Evolutionary conservation across 2,113 vertebrate species (phyloP).

Genomic region (Colaptes auratus): DNA sequence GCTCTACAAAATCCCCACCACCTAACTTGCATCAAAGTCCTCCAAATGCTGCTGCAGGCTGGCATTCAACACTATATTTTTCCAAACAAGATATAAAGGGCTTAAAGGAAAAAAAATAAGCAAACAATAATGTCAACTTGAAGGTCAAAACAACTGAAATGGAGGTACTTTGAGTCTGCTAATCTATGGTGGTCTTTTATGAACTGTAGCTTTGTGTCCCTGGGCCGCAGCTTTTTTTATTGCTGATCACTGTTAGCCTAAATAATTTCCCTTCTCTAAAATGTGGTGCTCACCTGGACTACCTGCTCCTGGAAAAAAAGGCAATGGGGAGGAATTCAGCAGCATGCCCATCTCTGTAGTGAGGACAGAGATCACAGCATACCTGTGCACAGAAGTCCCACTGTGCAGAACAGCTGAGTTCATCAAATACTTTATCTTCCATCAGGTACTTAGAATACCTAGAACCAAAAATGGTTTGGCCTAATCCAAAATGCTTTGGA

Average conservation of each 20-base stretch:
- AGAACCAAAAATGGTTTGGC: neutral
- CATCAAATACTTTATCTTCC: neutral
- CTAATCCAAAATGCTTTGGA: neutral
- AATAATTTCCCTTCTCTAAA: neutral
- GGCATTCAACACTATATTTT: neutral
- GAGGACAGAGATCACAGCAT: neutral
- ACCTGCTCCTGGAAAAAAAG: neutral
- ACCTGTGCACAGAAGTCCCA: neutral
- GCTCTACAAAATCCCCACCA: neutral
- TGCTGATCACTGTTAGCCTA: neutral
- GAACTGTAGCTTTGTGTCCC: neutral
- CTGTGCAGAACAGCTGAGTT: neutral
- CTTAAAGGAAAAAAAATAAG: neutral
- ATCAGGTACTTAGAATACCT: neutral
- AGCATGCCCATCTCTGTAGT: neutral
- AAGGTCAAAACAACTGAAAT: conserved; percentile 3
- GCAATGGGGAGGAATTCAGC: rapidly evolving
- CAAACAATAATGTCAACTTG: neutral
- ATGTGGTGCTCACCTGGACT: neutral
- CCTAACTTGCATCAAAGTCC: neutral
- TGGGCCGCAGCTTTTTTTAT: neutral
- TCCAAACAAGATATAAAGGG: neutral
- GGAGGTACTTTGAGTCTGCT: conserved; percentile 6
- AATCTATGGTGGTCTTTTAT: neutral
- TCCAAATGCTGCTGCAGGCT: neutral